These are phyloP conservation scores for Anseranas semipalmata DNA, from an alignment of 2,113 vertebrate genomes.

Conservation along the genomic window DNA sequence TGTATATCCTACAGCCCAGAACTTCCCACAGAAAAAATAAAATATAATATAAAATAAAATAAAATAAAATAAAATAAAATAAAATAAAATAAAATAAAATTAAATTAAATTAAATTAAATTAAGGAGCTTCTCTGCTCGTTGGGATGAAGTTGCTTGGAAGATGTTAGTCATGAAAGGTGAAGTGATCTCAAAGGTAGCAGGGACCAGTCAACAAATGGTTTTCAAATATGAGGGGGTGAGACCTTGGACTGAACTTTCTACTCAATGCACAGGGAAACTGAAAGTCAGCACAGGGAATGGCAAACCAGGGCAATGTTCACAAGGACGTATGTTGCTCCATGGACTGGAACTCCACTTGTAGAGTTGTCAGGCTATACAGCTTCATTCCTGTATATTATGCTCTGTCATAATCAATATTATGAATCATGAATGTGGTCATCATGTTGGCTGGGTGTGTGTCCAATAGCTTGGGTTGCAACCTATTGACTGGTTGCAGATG, in stretches of 20 bases:
- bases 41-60: no score
- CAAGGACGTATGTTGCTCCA: neutral
- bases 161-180: neutral
- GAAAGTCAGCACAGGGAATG: neutral
- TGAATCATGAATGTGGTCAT: neutral
- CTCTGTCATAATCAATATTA: neutral
- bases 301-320: neutral
- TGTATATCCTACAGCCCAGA: neutral
- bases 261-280: neutral
- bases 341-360: neutral
- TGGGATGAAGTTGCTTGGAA: neutral
- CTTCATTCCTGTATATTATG: neutral
- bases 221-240: neutral
- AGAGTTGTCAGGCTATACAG: neutral
- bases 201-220: neutral
- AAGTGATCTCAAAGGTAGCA: neutral
- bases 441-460: neutral
- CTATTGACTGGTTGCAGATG: rapidly evolving
- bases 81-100: no score
- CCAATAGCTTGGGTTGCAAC: neutral
- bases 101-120: no score
- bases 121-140: neutral
- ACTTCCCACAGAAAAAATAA: neutral
- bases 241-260: neutral
- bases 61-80: no score